Percentiles rank a stretch among this genome's conserved stretches.
Conservation (phyloP, 2,797 vertebrate genomes). For the Holocentrus rufus region DNA sequence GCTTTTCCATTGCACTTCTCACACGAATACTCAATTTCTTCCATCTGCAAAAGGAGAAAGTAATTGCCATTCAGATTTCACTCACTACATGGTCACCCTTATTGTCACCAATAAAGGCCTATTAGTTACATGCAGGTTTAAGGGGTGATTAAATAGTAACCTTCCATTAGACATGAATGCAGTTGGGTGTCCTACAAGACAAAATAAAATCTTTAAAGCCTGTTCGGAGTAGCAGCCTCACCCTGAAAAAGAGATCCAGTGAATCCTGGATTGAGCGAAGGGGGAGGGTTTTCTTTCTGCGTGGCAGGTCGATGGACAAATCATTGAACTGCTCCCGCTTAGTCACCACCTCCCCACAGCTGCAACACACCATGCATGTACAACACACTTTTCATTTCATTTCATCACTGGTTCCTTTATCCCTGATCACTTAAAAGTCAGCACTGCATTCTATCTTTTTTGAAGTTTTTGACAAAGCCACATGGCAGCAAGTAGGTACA, state of each 20-base stretch:
- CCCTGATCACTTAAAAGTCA: too few species aligned
- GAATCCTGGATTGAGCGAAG: constrained; percentile 96
- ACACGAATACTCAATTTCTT: constrained; percentile 98
- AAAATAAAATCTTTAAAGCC: not conserved
- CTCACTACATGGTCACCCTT: not conserved
- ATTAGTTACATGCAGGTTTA: not conserved
- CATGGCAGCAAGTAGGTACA: not conserved
- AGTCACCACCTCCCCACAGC: constrained; percentile 93
- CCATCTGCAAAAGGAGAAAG: constrained; percentile 83
- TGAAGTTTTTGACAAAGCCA: not conserved
- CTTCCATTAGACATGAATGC: not conserved
- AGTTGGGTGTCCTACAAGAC: not conserved
- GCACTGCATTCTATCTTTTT: not conserved
- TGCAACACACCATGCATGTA: constrained; percentile 50
- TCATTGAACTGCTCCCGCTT: constrained; percentile 98
- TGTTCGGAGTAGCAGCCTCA: constrained; percentile 56
- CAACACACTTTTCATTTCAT: not conserved
- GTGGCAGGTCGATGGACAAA: constrained; percentile 96
- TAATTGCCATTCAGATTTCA: not conserved
- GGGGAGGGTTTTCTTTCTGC: constrained; percentile 91
- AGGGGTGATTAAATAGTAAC: not conserved
- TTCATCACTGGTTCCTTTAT: not conserved
- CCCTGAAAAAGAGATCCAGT: constrained; percentile 97
- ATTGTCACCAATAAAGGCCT: rapidly evolving
- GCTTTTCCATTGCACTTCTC: constrained; percentile 96